Percentiles rank a stretch among this genome's conserved stretches.
These are phyloP conservation scores for Mactra quadrangularis DNA, from an alignment of 1,140 invertebrate species.

Conservation along the genomic window DNA sequence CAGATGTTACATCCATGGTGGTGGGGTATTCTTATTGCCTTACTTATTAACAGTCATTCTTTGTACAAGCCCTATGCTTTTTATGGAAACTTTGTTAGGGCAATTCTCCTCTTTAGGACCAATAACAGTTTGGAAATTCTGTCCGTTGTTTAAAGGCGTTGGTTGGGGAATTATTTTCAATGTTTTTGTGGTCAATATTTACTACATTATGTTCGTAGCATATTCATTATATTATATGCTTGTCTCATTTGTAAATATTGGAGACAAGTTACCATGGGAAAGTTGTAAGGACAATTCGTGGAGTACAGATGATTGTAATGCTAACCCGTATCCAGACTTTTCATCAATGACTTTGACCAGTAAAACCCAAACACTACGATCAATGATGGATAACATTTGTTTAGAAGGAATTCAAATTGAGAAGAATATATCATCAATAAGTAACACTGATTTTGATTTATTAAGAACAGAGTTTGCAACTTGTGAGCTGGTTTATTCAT, in stretches of 20 bases:
- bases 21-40: conserved; percentile 75
- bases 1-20: conserved; percentile 64
- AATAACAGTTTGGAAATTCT: conserved; percentile 89
- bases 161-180: conserved; percentile 88
- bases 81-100: conserved; percentile 83
- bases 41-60: conserved; percentile 78
- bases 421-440: conserved; percentile 3
- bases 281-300: conserved; percentile 68
- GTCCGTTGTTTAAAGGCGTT: conserved; percentile 97
- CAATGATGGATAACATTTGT: conserved; percentile 11
- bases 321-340: conserved; percentile 50
- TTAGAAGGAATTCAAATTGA: neutral
- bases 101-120: conserved; percentile 81
- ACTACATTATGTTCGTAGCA: conserved; percentile 83
- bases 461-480: neutral
- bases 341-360: neutral
- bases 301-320: conserved; percentile 65
- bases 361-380: neutral
- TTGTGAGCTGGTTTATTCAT: neutral
- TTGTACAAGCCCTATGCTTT: conserved; percentile 81
- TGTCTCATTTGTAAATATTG: conserved; percentile 76
- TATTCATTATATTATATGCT: conserved; percentile 83
- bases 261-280: conserved; percentile 75
- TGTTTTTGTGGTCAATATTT: conserved; percentile 79
- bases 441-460: neutral